Evolutionary conservation across 1,140 invertebrate species (phyloP).

Genomic region (Lepidurus arcticus): DNA sequence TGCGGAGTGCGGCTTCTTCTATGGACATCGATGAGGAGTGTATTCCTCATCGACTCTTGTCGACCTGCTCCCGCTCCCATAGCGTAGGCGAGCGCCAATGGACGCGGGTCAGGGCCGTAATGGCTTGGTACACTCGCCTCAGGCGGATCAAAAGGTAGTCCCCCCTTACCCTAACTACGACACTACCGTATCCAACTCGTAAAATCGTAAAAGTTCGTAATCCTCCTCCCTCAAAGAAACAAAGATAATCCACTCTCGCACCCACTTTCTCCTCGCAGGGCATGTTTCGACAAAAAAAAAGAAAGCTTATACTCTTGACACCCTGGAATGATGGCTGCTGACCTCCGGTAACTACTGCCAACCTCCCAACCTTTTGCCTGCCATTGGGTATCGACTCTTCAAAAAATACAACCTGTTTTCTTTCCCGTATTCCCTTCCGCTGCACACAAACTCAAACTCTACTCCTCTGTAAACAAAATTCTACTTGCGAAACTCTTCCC

Average conservation of each 20-base stretch:
- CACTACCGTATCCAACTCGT: not conserved
- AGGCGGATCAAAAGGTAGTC: conserved; percentile 78
- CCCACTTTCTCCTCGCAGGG: not conserved
- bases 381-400: not conserved
- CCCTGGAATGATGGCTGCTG: not conserved
- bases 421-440: not conserved
- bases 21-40: conserved; percentile 22
- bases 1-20: conserved; percentile 8
- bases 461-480: not conserved
- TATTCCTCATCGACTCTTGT: not conserved
- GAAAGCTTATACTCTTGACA: not conserved
- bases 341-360: not conserved
- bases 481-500: not conserved
- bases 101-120: conserved; percentile 67
- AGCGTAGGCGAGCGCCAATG: conserved; percentile 68
- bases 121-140: conserved; percentile 77
- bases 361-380: not conserved
- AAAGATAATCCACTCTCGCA: not conserved
- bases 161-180: conserved; percentile 33
- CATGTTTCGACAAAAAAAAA: not conserved
- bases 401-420: not conserved
- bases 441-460: not conserved
- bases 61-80: conserved; percentile 25
- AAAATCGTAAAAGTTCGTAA: not conserved
- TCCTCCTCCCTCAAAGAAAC: not conserved